Percentiles rank a stretch among this genome's conserved stretches.
These are phyloP conservation scores for Paralichthys olivaceus DNA, from an alignment of 2,113 vertebrate genomes.

Conservation along the genomic window DNA sequence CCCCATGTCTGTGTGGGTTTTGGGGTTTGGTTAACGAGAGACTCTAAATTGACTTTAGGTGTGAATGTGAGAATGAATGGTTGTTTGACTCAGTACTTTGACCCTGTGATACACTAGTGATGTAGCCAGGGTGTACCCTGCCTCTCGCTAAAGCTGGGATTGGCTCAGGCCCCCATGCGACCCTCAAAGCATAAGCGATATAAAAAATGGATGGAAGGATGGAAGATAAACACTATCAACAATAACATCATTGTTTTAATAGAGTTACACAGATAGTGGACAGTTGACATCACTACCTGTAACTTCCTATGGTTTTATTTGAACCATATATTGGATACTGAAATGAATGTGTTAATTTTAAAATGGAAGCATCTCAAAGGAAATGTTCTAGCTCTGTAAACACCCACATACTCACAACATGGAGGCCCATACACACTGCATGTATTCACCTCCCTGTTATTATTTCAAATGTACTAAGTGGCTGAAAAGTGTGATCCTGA, in stretches of 20 bases:
- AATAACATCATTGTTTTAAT: background rate
- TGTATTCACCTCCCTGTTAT: constrained; percentile 7
- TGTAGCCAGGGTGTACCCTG: too few species aligned
- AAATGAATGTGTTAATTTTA: background rate
- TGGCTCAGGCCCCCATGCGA: too few species aligned
- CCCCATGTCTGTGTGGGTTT: too few species aligned
- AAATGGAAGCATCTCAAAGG: constrained; percentile 18
- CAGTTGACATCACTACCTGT: background rate
- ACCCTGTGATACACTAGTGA: too few species aligned
- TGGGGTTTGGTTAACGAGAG: too few species aligned
- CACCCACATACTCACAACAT: constrained; percentile 21
- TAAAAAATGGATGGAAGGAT: too few species aligned
- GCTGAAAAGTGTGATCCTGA: background rate
- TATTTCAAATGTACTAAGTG: constrained; percentile 32
- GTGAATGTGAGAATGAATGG: too few species aligned
- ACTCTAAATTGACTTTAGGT: too few species aligned
- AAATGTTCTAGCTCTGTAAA: constrained; percentile 12
- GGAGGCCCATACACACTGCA: constrained; percentile 1
- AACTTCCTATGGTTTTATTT: background rate
- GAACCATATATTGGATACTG: background rate
- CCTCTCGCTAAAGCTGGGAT: too few species aligned
- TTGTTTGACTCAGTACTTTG: too few species aligned
- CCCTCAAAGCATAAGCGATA: too few species aligned
- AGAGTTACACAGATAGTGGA: constrained; percentile 1
- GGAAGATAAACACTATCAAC: too few species aligned